These are phyloP conservation scores for Dendrocincla fuliginosa DNA, from an alignment of 2,797 vertebrate genomes.

Conservation along the genomic window DNA sequence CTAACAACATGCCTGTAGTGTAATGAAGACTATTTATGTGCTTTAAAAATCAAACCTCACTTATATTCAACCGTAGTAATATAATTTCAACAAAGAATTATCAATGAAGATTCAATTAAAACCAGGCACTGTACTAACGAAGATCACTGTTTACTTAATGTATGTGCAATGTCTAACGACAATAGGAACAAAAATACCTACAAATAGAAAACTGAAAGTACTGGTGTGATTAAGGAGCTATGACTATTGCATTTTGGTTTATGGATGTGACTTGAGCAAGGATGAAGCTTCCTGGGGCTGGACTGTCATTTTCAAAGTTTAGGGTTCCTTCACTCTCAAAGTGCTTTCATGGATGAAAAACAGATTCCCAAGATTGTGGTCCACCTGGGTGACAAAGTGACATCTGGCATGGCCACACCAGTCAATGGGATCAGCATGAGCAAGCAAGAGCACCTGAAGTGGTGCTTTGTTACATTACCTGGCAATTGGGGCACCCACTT, in stretches of 20 bases:
- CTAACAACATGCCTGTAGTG: not conserved
- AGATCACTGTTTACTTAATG: not conserved
- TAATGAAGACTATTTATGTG: not conserved
- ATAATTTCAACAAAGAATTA: not conserved
- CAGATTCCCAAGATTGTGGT: not conserved
- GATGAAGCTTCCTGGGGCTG: not conserved
- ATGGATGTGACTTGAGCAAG: not conserved
- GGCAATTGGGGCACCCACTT: not conserved
- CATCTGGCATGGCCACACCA: fast-evolving
- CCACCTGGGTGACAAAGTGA: not conserved
- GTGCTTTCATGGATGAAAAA: not conserved
- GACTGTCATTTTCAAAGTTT: not conserved
- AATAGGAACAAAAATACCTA: not conserved
- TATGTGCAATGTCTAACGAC: not conserved
- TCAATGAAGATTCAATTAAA: not conserved
- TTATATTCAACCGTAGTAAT: not conserved
- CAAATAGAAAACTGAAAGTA: not conserved
- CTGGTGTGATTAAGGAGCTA: not conserved
- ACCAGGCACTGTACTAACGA: not conserved
- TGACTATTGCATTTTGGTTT: not conserved
- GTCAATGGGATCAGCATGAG: fast-evolving
- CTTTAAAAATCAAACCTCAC: not conserved
- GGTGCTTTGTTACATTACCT: not conserved
- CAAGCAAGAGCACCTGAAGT: fast-evolving
- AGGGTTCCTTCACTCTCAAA: not conserved